phyloP scores from a whole-genome alignment of 2,888 invertebrate genomes.

The Thereva unica region DNA sequence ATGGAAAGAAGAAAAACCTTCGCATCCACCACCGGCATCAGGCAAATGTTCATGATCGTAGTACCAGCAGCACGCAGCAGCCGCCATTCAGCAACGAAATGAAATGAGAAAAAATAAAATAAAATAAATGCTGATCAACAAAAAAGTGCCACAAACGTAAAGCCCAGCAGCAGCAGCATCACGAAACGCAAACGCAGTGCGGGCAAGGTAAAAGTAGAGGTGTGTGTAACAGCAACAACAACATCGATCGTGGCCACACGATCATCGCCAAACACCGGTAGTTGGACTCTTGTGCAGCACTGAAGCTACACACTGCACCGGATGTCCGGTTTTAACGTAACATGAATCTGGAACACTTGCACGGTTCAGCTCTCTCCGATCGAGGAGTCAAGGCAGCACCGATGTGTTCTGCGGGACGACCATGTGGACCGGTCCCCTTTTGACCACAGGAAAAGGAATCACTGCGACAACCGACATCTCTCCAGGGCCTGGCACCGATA shows the following conservation, averaged over 20 bases:
- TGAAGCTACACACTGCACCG: conserved; percentile 36
- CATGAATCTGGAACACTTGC: conserved; percentile 41
- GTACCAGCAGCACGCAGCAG: too few species aligned
- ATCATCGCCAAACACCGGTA: conserved; percentile 30
- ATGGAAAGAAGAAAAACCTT: conserved; percentile 19
- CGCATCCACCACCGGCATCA: not conserved
- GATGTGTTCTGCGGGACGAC: not conserved
- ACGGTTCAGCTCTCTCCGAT: conserved; percentile 31
- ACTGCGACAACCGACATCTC: not conserved
- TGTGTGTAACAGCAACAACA: conserved; percentile 17
- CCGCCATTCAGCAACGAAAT: too few species aligned
- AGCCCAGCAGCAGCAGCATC: conserved; percentile 6
- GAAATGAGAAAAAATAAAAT: not conserved
- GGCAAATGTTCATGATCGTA: too few species aligned
- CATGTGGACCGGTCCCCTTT: conserved; percentile 15
- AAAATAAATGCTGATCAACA: conserved; percentile 19
- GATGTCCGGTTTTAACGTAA: conserved; percentile 41
- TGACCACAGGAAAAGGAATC: conserved; percentile 28
- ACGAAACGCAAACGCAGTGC: not conserved
- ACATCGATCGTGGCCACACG: conserved; percentile 1
- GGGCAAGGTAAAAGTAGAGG: conserved; percentile 15
- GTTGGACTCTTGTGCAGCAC: not conserved
- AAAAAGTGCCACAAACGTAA: conserved; percentile 3
- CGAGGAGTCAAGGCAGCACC: not conserved
- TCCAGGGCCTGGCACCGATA: conserved; percentile 7